phyloP scores from a whole-genome alignment of 2,888 invertebrate species.

The Melipona beecheii region DNA sequence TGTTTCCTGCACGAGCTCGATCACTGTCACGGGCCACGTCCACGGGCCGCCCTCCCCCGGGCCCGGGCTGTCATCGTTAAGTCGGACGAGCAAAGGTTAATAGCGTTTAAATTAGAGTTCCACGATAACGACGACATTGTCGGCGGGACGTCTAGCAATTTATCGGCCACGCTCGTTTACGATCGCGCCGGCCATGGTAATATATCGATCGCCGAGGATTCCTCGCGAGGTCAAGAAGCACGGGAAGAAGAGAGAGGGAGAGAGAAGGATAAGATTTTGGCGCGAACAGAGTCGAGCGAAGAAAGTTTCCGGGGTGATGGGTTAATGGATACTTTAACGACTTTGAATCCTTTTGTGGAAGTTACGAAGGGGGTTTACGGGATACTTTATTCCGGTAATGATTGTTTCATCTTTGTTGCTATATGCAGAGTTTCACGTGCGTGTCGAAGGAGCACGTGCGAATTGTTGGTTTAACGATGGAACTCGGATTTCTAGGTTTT shows the following conservation, averaged over 20 bases:
- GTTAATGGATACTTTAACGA: not conserved
- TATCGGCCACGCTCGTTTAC: constrained; percentile 39
- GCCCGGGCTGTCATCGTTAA: constrained; percentile 43
- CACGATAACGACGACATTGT: constrained; percentile 53
- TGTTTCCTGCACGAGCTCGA: constrained; percentile 61
- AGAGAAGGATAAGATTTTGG: not conserved
- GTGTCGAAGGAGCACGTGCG: too few species aligned
- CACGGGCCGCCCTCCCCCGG: constrained; percentile 6
- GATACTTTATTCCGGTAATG: not conserved
- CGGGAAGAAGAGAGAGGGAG: not conserved
- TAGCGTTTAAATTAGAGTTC: constrained; percentile 53
- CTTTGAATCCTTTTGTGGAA: not conserved
- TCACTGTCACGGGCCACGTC: constrained; percentile 55
- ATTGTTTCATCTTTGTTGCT: not conserved
- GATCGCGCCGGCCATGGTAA: constrained; percentile 23
- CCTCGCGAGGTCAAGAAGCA: not conserved
- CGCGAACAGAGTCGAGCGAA: not conserved
- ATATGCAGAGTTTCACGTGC: too few species aligned
- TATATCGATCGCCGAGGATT: constrained; percentile 29
- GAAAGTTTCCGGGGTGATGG: constrained; percentile 2
- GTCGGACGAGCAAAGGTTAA: constrained; percentile 47
- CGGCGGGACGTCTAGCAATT: constrained; percentile 32
- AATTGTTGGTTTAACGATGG: not conserved
- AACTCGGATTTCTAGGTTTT: not conserved
- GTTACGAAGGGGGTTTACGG: not conserved